Conservation (phyloP, 2,888 invertebrate species). For the Sphaerophoria taeniata region DNA sequence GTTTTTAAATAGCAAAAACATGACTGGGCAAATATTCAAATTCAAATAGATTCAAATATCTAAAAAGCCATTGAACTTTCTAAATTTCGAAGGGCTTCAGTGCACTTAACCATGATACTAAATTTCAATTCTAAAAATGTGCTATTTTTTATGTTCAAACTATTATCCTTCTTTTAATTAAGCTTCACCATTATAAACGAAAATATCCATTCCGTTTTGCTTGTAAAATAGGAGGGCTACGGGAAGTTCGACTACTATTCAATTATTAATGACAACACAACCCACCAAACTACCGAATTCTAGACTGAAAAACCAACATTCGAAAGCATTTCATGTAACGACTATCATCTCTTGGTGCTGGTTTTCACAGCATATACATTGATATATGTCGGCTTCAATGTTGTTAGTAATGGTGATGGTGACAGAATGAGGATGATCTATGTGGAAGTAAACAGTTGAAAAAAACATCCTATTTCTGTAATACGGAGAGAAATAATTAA, state of each 20-base stretch:
- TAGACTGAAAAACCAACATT: constrained; percentile 22
- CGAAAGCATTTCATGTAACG: constrained; percentile 44
- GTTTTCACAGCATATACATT: not conserved
- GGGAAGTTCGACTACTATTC: constrained; percentile 53
- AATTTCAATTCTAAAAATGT: not conserved
- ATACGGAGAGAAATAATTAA: constrained; percentile 67
- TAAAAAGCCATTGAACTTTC: not conserved
- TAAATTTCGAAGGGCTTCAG: not conserved
- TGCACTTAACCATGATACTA: not conserved
- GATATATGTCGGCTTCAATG: not conserved
- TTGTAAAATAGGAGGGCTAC: constrained; percentile 5
- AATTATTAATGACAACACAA: constrained; percentile 59
- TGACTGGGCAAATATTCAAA: too few relatives aligned
- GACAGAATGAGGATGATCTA: not conserved
- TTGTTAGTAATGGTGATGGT: not conserved
- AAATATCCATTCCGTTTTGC: constrained; percentile 23
- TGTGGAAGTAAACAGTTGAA: not conserved
- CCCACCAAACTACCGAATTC: not conserved
- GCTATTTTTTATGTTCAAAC: not conserved
- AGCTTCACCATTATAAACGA: constrained; percentile 14
- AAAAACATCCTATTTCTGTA: constrained; percentile 52
- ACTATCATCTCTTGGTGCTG: not conserved
- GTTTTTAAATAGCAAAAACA: too few relatives aligned
- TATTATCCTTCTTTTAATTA: constrained; percentile 2
- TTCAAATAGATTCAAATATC: too few relatives aligned